phyloP scores from a whole-genome alignment of 2,888 invertebrate species.

The Glyphotaelius pellucidus region DNA sequence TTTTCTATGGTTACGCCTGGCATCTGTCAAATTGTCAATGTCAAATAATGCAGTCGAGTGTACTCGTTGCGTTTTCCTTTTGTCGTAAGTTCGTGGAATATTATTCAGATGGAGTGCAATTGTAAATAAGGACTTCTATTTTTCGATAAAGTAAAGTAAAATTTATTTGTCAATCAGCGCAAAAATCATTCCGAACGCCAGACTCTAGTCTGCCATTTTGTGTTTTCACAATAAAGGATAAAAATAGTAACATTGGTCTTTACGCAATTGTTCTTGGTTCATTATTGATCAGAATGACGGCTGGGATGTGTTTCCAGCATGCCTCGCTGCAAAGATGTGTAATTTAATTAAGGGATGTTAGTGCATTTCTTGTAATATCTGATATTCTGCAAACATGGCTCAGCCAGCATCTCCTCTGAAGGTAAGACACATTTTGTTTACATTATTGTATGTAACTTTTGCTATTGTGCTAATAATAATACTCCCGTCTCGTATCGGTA shows the following conservation, averaged over 20 bases:
- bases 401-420: conserved; percentile 48
- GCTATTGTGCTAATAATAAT: not conserved
- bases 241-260: conserved; percentile 53
- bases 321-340: not conserved
- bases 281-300: conserved; percentile 8
- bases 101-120: conserved; percentile 14
- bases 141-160: not conserved
- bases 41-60: conserved; percentile 44
- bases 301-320: not conserved
- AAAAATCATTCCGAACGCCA: conserved; percentile 13
- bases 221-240: conserved; percentile 54
- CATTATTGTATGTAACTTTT: not conserved
- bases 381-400: conserved; percentile 33
- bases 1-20: conserved; percentile 50
- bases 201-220: conserved; percentile 54
- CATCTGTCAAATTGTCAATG: conserved; percentile 57
- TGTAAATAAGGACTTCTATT: not conserved
- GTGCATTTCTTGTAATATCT: conserved; percentile 22
- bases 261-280: conserved; percentile 39
- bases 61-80: conserved; percentile 37
- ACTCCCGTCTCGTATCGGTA: not conserved
- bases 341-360: not conserved
- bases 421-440: conserved; percentile 33
- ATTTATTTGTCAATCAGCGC: not conserved
- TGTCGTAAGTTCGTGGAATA: not conserved